Base-by-base conservation (phyloP, 2,888 invertebrate species). In the Leucophenga maculata region DNA sequence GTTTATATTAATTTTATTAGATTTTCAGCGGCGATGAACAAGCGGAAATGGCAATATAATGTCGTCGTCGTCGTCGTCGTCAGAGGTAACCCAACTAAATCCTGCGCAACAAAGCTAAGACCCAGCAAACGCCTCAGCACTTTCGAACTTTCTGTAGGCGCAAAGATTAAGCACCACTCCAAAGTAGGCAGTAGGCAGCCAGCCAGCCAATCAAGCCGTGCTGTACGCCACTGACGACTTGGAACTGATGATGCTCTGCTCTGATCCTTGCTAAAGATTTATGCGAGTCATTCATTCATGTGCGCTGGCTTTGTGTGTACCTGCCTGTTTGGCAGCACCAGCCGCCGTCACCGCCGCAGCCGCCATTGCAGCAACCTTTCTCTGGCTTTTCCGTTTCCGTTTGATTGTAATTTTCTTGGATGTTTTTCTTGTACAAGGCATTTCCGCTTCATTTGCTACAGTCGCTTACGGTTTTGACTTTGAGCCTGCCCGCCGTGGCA, bases 391-490 rank as follows among this genome's bases (percentile, higher is more conserved):
- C 0, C 59, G 31, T 22, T 14, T 65, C 16, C 14, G 3, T 50
- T 46, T 44, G 57, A 18, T 46, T 57, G 57, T 39, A 26, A 50
- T 67, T 64, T 62, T 59, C 22, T n/a, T 39, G 54, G 65, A 66
- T 31, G 67, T 69, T 69, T 71, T 75, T 22, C 46, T 67, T 69
- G 65, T 64, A 70, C 71, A 74, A 62, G 55, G 75, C 75, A 78
- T 83, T 82, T 82, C 82, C 82, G 83, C 82, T 79, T 79, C 79
- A 82, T 82, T 82, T 83, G 76, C 71, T 67, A 70, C 68, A 14
- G 22, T 48, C 26, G 48, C 20, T 44, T 50, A 16, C 13, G 50
- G 50, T 6, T 50, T 50, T 60, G 44, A 60, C 48, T 46, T 64
- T 32, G 32, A 14, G 55, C 39, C 26, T 26, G 26, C 26, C 2